Conservation (phyloP, 2,113 vertebrate genomes). For the Poeciliopsis retropinna region DNA sequence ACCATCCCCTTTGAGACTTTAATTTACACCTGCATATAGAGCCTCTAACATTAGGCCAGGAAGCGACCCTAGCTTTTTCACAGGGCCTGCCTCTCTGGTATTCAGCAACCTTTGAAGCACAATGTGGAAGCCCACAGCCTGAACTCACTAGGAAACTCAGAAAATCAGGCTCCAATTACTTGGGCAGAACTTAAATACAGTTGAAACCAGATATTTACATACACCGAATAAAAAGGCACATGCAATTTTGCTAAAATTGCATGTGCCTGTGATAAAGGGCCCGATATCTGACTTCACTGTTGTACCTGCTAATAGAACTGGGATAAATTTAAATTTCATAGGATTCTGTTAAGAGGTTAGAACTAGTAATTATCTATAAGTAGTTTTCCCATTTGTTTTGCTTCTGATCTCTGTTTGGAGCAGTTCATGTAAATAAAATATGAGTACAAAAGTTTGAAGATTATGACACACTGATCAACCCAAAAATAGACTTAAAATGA, state of each 20-base stretch:
- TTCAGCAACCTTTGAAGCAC: conserved; percentile 1
- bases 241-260: too few relatives aligned
- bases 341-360: neutral
- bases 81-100: neutral
- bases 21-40: neutral
- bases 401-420: neutral
- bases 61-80: neutral
- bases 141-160: neutral
- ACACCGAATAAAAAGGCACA: too few relatives aligned
- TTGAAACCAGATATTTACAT: too few relatives aligned
- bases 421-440: neutral
- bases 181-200: too few relatives aligned
- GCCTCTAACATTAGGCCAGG: neutral
- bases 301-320: neutral
- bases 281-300: neutral
- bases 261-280: too few relatives aligned
- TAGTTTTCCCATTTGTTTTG: neutral
- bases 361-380: neutral
- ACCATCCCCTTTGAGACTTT: neutral
- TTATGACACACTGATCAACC: neutral
- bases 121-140: neutral
- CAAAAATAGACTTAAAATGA: neutral
- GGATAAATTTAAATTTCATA: neutral
- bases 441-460: neutral
- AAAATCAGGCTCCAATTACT: neutral